Percentiles rank a stretch among this genome's conserved stretches.
Evolutionary conservation across 1,140 invertebrate genomes (phyloP).

Genomic region (Bombus terrestris): DNA sequence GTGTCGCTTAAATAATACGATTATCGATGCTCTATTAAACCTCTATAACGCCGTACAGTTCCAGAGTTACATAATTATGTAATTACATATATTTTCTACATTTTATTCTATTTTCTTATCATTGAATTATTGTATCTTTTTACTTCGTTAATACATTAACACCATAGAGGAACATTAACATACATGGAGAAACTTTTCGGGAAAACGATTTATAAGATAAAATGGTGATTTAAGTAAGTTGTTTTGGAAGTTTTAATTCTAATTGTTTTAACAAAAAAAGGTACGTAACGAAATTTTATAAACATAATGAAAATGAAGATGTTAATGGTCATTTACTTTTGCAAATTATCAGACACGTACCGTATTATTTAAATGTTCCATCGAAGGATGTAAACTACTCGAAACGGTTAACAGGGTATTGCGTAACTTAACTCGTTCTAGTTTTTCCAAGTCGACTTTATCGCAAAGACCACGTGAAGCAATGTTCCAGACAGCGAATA

Average conservation of each 20-base stretch:
- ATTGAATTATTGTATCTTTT: background rate
- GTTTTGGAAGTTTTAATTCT: background rate
- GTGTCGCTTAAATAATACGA: background rate
- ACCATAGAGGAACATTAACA: no score
- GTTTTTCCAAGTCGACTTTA: constrained; percentile 27
- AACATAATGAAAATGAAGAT: background rate
- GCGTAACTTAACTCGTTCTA: constrained; percentile 23
- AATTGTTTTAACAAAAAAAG: background rate
- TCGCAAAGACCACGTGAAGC: constrained; percentile 23
- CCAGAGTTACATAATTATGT: background rate
- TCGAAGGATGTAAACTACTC: background rate
- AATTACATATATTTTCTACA: background rate
- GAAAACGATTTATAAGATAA: background rate
- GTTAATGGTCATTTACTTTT: background rate
- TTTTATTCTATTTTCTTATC: background rate
- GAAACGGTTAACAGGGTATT: background rate
- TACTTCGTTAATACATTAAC: background rate
- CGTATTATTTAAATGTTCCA: background rate
- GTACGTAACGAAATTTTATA: background rate
- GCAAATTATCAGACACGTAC: background rate
- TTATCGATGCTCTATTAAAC: background rate
- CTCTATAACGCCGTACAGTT: background rate
- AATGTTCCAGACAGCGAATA: background rate
- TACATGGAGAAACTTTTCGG: background rate
- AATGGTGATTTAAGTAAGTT: background rate